Evolutionary conservation across 2,888 invertebrate species (phyloP).

Genomic region (Spodoptera picta): DNA sequence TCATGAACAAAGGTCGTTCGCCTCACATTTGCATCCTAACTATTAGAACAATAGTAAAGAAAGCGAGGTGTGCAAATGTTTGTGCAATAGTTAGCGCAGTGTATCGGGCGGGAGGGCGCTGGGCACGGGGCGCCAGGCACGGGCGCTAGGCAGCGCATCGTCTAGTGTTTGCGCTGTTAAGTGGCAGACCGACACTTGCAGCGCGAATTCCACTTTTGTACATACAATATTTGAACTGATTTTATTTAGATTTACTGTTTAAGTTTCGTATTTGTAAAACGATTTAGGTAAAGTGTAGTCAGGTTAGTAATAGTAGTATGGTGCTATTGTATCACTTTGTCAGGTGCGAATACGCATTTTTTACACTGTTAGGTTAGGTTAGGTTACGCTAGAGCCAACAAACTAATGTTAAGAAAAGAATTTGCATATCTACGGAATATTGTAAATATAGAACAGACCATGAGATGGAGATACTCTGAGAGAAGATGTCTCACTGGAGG

Average conservation of each 20-base stretch:
- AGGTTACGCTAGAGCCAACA: too few relatives aligned
- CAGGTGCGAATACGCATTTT: too few relatives aligned
- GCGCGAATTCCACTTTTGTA: conserved; percentile 22
- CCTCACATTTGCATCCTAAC: conserved; percentile 16
- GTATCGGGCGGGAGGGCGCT: conserved; percentile 14
- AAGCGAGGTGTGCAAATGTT: conserved; percentile 47
- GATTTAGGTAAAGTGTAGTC: too few relatives aligned
- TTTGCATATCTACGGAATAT: too few relatives aligned
- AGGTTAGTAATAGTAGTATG: too few relatives aligned
- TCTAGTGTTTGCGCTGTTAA: conserved; percentile 50
- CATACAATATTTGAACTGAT: conserved; percentile 9
- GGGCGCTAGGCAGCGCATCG: conserved; percentile 10
- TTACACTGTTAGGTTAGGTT: too few relatives aligned
- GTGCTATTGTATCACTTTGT: too few relatives aligned
- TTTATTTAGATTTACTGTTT: not conserved
- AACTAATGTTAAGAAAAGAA: too few relatives aligned
- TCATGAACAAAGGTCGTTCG: conserved; percentile 10
- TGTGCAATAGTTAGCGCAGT: conserved; percentile 48
- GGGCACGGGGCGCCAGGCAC: conserved; percentile 7
- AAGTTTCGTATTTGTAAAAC: not conserved
- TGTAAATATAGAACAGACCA: too few relatives aligned
- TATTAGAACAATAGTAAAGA: conserved; percentile 42
- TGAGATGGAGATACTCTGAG: too few relatives aligned
- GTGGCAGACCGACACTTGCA: conserved; percentile 45
- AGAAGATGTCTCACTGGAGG: too few relatives aligned